Base-by-base conservation (phyloP, 2,888 invertebrate genomes). In the Zootermopsis nevadensis region DNA sequence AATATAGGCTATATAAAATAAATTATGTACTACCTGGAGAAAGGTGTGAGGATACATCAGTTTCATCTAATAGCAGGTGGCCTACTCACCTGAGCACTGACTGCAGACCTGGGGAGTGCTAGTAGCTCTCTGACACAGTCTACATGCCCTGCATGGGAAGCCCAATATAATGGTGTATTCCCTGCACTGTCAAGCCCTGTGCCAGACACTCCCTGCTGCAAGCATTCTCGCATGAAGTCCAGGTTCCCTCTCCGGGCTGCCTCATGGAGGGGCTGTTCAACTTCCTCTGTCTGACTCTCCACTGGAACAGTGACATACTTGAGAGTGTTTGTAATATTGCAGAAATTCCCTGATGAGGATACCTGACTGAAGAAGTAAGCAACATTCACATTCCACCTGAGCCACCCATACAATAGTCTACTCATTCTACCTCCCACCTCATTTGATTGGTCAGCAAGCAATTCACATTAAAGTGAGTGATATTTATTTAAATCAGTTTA, bases 121-220 rank as follows among this genome's bases (percentile, higher is more conserved):
- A 94, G 87, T 24, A 93, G 88, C 80, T 90, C 88, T 83, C 89
- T 87, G 2, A 93, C 89, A 86, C 93, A 92, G 24, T 92, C 91
- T 27, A 91, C 86, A 86, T 93, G 93, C 2, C 93, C 93, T 53
- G 92, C 92, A 87, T 92, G 91, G n/a, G 92, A 89, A 31, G 93
- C 93, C 93, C 94, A 94, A 87, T 93, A 93, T 12, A 94, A 87
- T 8, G 94, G 91, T n/a, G 93, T 93, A 79, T 92, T 92, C 8
- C 93, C 93, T 42, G 93, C 92, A 86, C 92, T 91, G 88, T 94
- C 94, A 85, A 94, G 88, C 66, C 92, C 91, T 86, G 93, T 93
- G 24, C 92, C 92, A 2, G 93, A 93, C 83, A 93, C 93, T 84
- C 92, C 91, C 88, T 93, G 92, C 55, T 88, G 87, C 38, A 94